phyloP scores from a whole-genome alignment of 2,797 vertebrate species.

The Pangasius mekongensis region DNA sequence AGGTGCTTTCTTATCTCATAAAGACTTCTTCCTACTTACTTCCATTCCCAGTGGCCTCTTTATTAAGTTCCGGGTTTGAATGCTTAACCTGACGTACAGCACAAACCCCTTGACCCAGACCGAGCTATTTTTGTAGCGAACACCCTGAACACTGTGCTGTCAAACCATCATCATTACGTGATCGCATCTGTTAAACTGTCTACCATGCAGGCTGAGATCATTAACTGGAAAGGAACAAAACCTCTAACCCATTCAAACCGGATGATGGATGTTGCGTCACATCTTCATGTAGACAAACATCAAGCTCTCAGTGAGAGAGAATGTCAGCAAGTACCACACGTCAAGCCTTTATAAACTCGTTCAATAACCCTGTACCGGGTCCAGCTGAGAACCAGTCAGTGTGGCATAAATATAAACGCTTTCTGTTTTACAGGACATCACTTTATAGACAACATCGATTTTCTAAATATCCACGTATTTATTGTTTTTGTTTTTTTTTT shows the following conservation, averaged over 20 bases:
- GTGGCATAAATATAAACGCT: not conserved
- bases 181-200: not conserved
- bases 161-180: not conserved
- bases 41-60: not conserved
- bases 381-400: not conserved
- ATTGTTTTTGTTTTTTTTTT: too few relatives aligned
- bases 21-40: not conserved
- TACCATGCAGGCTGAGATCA: too few relatives aligned
- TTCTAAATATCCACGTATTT: not conserved
- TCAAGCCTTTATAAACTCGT: not conserved
- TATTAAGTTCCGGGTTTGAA: not conserved
- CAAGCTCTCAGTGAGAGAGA: not conserved
- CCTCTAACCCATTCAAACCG: not conserved
- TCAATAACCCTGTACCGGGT: not conserved
- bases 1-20: not conserved
- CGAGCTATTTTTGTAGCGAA: not conserved
- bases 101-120: not conserved
- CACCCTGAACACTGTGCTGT: not conserved
- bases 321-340: not conserved
- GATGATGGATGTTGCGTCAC: not conserved
- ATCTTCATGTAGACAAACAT: not conserved
- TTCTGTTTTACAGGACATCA: not conserved
- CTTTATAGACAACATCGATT: not conserved
- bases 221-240: not conserved
- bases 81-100: not conserved